A percentile compares a stretch with the other conserved stretches of the same genome.
Evolutionary conservation across 2,797 vertebrate genomes (phyloP).

Genomic region (Spatula versicolor): DNA sequence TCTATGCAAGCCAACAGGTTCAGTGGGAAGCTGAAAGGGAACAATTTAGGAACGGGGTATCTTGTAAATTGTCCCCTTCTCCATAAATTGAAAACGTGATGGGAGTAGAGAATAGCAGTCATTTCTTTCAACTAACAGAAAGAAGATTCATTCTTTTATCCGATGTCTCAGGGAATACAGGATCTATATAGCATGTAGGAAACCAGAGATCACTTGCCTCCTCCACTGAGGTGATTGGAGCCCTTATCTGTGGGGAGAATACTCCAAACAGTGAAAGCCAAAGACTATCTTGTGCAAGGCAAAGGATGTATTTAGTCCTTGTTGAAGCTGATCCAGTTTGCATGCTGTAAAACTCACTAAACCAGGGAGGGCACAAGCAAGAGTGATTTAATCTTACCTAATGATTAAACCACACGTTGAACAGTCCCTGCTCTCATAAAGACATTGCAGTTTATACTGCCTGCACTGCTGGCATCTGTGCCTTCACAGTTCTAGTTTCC

Average conservation of each 20-base stretch:
- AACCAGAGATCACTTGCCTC: not conserved
- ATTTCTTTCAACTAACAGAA: not conserved
- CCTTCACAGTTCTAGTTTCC: not conserved
- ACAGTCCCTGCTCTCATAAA: not conserved
- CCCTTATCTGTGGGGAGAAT: not conserved
- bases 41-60: not conserved
- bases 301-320: not conserved
- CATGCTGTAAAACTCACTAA: not conserved
- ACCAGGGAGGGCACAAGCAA: not conserved
- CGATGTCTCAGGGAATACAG: not conserved
- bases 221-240: not conserved
- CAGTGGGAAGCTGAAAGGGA: not conserved
- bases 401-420: not conserved
- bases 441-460: not conserved
- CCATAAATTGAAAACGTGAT: not conserved
- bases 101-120: not conserved
- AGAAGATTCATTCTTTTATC: not conserved
- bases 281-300: not conserved
- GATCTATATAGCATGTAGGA: not conserved
- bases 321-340: not conserved
- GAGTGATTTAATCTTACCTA: not conserved
- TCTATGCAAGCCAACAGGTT: not conserved
- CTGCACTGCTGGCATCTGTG: not conserved
- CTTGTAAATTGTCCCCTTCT: not conserved
- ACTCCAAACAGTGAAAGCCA: not conserved